phyloP scores from a whole-genome alignment of 1,140 invertebrate genomes.

The Zaprionus africanus region DNA sequence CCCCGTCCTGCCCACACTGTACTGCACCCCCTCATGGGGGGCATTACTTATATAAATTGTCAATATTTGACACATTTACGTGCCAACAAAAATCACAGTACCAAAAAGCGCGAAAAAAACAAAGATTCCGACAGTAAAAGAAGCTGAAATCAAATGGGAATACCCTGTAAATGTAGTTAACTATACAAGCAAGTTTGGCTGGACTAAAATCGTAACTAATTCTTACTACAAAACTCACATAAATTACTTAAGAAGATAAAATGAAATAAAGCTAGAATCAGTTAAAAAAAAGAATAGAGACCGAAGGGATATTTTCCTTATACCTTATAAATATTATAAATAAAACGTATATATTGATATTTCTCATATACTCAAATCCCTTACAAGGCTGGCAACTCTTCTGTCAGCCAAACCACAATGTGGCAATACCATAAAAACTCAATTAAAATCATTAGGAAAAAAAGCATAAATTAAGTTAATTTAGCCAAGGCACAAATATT shows the following conservation, averaged over 20 bases:
- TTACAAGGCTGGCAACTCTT: neutral
- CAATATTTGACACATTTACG: constrained; percentile 80
- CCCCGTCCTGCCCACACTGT: too few species aligned
- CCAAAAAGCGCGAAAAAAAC: constrained; percentile 33
- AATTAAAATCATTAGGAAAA: constrained; percentile 50
- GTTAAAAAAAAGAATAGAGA: too few species aligned
- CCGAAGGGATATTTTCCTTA: too few species aligned
- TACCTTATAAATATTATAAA: too few species aligned
- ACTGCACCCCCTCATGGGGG: neutral
- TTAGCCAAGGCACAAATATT: constrained; percentile 58
- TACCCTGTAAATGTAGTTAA: neutral
- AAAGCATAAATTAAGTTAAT: constrained; percentile 72
- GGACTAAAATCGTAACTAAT: too few species aligned
- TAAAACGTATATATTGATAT: too few species aligned
- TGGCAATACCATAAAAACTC: constrained; percentile 15
- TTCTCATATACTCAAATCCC: neutral
- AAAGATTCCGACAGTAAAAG: constrained; percentile 27
- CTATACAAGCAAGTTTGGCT: too few species aligned
- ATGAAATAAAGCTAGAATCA: too few species aligned
- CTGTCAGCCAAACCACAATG: neutral
- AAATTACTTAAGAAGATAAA: too few species aligned
- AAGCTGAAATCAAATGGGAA: neutral
- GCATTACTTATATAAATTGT: constrained; percentile 75
- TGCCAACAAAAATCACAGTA: constrained; percentile 50
- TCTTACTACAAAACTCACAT: too few species aligned